Conservation (phyloP, 37 sponge, comb jelly and placozoan species). For the Axinella damicornis region DNA sequence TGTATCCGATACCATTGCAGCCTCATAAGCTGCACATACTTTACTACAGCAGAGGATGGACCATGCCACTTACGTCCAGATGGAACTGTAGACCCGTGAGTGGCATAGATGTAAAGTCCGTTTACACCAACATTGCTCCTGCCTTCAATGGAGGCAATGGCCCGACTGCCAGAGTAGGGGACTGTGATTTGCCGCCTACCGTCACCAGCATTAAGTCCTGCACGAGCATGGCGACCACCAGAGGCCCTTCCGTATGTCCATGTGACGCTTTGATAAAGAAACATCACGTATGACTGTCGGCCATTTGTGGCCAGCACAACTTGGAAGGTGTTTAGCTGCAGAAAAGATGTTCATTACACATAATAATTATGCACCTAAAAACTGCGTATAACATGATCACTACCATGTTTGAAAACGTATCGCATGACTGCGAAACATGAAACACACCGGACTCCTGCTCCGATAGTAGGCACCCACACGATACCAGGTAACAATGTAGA, state of each 20-base stretch:
- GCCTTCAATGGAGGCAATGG: neutral
- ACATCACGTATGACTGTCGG: neutral
- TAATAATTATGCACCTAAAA: no score
- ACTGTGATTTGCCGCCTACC: constrained; percentile 6
- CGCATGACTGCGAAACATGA: no score
- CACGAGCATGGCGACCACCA: neutral
- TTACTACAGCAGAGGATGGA: no score
- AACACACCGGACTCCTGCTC: no score
- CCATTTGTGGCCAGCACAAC: constrained; percentile 13
- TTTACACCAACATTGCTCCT: constrained; percentile 7
- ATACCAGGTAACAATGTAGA: constrained; percentile 18
- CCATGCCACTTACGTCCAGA: no score
- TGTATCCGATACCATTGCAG: no score
- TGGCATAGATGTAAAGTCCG: neutral
- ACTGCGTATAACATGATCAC: no score
- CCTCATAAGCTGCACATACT: no score
- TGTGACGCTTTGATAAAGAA: constrained; percentile 7
- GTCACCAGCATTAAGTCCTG: constrained; percentile 30
- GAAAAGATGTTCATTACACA: no score
- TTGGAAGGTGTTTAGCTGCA: constrained; percentile 36
- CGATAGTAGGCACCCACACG: constrained; percentile 18
- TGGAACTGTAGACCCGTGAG: no score
- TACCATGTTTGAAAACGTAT: no score
- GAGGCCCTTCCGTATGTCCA: neutral
- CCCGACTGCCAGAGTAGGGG: constrained; percentile 12